Percentiles rank a stretch among this genome's conserved stretches.
These are phyloP conservation scores for Mesorhabditis belari DNA, from an alignment of 2,888 invertebrate genomes.

Conservation along the genomic window DNA sequence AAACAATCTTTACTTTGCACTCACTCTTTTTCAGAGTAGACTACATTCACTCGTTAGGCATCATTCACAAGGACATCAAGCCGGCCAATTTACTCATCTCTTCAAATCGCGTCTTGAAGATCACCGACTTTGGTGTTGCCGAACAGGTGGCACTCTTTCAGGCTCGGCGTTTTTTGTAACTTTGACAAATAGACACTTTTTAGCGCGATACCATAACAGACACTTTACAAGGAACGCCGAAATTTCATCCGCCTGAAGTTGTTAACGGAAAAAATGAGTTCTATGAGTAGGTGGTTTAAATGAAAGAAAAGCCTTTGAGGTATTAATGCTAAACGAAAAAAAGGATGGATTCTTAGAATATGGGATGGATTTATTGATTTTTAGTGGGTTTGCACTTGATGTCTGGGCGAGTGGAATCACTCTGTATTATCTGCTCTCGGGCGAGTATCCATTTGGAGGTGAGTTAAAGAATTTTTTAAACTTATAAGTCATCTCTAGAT, in stretches of 20 bases:
- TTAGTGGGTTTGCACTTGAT: constrained; percentile 94
- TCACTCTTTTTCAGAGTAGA: constrained; percentile 26
- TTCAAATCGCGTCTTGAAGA: constrained; percentile 82
- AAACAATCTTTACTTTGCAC: no score
- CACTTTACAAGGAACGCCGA: constrained; percentile 94
- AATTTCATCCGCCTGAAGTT: constrained; percentile 91
- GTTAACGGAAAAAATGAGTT: constrained; percentile 72
- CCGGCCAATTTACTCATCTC: constrained; percentile 90
- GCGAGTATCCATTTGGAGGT: constrained; percentile 92
- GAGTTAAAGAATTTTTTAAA: no score
- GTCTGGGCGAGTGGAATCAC: constrained; percentile 98
- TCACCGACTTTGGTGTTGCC: constrained; percentile 96
- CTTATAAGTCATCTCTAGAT: not conserved
- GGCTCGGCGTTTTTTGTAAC: constrained; percentile 5
- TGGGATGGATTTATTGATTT: constrained; percentile 4
- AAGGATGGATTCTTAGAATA: no score
- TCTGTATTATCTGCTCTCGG: constrained; percentile 91
- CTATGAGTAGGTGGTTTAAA: constrained; percentile 38
- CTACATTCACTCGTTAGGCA: constrained; percentile 62
- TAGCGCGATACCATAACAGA: constrained; percentile 73
- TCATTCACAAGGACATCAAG: constrained; percentile 97
- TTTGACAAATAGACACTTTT: not conserved
- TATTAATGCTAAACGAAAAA: no score
- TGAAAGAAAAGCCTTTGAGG: no score
- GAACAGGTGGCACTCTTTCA: constrained; percentile 59